Evolutionary conservation across 2,113 vertebrate species (phyloP).

Genomic region (Natator depressus): DNA sequence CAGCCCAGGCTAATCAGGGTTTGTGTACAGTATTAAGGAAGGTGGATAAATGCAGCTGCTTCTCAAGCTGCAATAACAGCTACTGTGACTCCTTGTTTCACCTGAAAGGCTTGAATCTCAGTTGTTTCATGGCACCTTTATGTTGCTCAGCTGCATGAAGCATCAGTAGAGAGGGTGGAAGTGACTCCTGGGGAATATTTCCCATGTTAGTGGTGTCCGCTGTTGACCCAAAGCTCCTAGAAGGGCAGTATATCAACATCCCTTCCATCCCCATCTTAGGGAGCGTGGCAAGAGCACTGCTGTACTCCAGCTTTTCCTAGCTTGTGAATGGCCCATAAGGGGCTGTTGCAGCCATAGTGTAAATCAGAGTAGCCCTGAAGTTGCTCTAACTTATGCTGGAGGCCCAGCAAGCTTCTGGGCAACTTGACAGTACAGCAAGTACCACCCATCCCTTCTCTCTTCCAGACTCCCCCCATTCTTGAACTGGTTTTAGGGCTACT

Average conservation of each 20-base stretch:
- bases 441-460: background rate
- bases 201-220: background rate
- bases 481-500: background rate
- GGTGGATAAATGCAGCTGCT: background rate
- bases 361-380: background rate
- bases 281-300: background rate
- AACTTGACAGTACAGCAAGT: background rate
- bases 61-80: background rate
- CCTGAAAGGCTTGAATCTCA: fast-evolving
- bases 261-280: background rate
- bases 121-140: background rate
- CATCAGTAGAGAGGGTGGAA: background rate
- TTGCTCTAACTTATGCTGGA: background rate
- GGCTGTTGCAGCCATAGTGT: background rate
- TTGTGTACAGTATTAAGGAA: background rate
- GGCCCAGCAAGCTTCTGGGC: background rate
- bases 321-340: background rate
- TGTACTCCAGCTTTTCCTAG: background rate
- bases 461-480: background rate
- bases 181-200: background rate
- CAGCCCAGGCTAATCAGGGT: background rate
- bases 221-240: background rate
- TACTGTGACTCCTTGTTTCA: background rate
- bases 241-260: background rate
- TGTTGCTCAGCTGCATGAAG: background rate